A percentile compares a stretch with the other conserved stretches of the same genome.
Evolutionary conservation across 2,797 vertebrate species (phyloP).

Genomic region (Premnoplex brunnescens): DNA sequence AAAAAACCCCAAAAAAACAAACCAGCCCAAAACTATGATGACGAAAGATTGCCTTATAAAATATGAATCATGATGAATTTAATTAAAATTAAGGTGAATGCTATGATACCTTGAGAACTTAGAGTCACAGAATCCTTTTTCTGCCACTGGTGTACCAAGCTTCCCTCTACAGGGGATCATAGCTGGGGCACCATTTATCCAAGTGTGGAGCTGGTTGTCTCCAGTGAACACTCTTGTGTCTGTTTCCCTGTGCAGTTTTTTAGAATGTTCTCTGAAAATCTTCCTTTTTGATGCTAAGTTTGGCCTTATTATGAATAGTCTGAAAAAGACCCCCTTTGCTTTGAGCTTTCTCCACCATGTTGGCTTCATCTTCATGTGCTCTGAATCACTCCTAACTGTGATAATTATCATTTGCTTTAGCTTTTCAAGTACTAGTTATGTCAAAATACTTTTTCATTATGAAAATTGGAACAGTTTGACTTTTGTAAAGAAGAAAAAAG

Average conservation of each 20-base stretch:
- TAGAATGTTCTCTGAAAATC: neutral
- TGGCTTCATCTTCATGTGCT: neutral
- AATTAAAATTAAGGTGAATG: neutral
- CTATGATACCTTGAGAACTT: neutral
- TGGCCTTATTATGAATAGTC: neutral
- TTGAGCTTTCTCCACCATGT: neutral
- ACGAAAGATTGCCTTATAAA: neutral
- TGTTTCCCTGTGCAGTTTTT: neutral
- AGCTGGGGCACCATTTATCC: neutral
- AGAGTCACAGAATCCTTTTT: neutral
- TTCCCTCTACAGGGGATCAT: fast-evolving
- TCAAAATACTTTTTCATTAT: neutral
- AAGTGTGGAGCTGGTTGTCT: neutral
- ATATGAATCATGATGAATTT: neutral
- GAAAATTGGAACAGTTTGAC: neutral
- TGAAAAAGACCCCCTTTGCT: neutral
- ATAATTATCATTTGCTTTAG: neutral
- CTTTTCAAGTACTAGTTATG: neutral
- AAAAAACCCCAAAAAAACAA: too few relatives aligned
- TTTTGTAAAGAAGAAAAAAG: neutral
- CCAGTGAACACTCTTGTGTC: neutral
- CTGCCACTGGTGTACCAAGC: fast-evolving
- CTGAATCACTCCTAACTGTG: neutral
- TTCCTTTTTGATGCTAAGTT: neutral
- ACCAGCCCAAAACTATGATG: neutral